Evolutionary conservation across 2,888 invertebrate species (phyloP).

Genomic region (Rhyacophila evoluta): DNA sequence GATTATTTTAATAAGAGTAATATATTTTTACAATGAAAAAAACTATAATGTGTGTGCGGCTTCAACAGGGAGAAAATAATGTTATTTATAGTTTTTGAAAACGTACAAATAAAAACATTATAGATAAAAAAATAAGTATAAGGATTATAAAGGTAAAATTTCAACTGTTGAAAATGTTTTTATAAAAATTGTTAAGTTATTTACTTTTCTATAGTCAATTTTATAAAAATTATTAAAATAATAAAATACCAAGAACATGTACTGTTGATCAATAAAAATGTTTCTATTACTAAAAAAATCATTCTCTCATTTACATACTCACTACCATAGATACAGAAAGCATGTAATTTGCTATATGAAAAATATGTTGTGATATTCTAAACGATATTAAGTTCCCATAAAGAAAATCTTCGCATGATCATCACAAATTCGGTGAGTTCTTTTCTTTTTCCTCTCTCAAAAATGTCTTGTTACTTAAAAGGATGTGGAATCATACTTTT

Average conservation of each 20-base stretch:
- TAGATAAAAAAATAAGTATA: constrained; percentile 14
- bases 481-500: constrained; percentile 65
- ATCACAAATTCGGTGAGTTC: constrained; percentile 63
- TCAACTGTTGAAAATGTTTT: not conserved
- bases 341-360: constrained; percentile 36
- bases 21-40: constrained; percentile 18
- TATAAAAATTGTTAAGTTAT: constrained; percentile 15
- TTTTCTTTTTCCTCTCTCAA: constrained; percentile 53
- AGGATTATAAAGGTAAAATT: not conserved
- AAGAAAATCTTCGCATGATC: constrained; percentile 43
- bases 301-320: constrained; percentile 59
- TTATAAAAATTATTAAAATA: constrained; percentile 30
- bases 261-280: constrained; percentile 69
- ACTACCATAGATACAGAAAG: constrained; percentile 24
- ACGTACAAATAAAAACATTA: not conserved
- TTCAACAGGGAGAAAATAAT: not conserved
- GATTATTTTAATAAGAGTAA: constrained; percentile 14
- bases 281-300: constrained; percentile 62
- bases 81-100: not conserved
- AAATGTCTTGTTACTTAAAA: constrained; percentile 60
- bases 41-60: constrained; percentile 15
- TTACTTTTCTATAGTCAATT: constrained; percentile 10
- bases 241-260: constrained; percentile 57
- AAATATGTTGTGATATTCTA: constrained; percentile 25
- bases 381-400: constrained; percentile 27